Evolutionary conservation across 2,113 vertebrate genomes (phyloP), one percentile per base, ranked within the genome.

Genomic region (Menura novaehollandiae): DNA sequence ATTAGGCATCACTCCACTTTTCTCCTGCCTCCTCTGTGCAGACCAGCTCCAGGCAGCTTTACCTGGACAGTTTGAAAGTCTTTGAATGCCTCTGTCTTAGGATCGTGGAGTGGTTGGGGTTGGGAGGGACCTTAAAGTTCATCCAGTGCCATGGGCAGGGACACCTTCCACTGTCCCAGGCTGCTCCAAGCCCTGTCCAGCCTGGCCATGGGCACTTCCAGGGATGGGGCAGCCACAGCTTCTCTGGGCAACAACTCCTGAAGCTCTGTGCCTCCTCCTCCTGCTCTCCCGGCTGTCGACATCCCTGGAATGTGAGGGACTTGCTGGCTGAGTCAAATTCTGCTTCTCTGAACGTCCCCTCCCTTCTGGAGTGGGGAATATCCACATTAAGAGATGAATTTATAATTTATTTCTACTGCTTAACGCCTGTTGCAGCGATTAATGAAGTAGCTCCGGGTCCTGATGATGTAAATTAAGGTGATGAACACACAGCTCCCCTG

Each of bases 291-390:
- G 75, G 74, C 43, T 59, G 11, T 4, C 1, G 3, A 4, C 1
- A 5, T 18, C 69, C 27, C 66, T 46, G 63, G 14, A 15, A 30
- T 3, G 14, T 5, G 3, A 49, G 30, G 39, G 56, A 9, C 68
- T 19, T 2, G 4, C 51, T n/a, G 6, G 0, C 7, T 2, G 44
- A 9, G 46, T 18, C 51, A 15, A 46, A 6, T 4, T 5, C 37
- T 51, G 27, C 56, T 55, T 22, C 19, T 80, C 62, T 27, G 41
- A 30, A 1, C 37, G 2, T 13, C 20, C 4, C 69, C 78, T 44
- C 20, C 67, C 33, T 13, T 18, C 56, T 55, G 52, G 20, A 72
- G 23, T 10, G 17, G 32, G 46, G 41, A 84, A 56, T 6, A 8
- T 11, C 47, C 39, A 19, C 55, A 27, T 55, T 9, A 28, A 51